These are phyloP conservation scores for Cyclophora punctaria DNA, from an alignment of 2,888 invertebrate species.

Conservation along the genomic window DNA sequence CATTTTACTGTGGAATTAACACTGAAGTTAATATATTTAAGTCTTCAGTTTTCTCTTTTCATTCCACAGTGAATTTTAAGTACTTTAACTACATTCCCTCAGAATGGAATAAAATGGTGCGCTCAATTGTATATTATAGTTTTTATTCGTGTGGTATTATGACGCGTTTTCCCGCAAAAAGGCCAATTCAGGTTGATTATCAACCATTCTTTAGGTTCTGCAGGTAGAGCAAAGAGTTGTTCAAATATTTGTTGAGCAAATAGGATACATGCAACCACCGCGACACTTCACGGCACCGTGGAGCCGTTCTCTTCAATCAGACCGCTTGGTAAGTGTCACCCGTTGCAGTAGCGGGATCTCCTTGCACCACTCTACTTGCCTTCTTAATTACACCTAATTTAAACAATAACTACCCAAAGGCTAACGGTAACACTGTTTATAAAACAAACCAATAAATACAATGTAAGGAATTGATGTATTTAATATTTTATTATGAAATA, in stretches of 20 bases:
- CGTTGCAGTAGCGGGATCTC: slow-evolving; percentile 32
- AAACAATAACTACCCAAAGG: slow-evolving; percentile 25
- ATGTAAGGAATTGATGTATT: no score
- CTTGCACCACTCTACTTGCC: slow-evolving; percentile 66
- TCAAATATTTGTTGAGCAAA: background rate
- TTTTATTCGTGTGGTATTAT: no score
- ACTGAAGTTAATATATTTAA: no score
- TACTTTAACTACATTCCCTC: no score
- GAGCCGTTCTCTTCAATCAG: slow-evolving; percentile 34
- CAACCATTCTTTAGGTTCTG: slow-evolving; percentile 5
- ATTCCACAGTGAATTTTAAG: no score
- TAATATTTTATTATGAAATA: no score
- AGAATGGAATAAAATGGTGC: no score
- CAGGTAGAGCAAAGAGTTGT: slow-evolving; percentile 13
- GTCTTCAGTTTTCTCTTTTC: no score
- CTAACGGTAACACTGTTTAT: slow-evolving; percentile 11
- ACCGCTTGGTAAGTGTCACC: slow-evolving; percentile 62
- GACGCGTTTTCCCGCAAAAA: no score
- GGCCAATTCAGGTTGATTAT: no score
- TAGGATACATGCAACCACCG: slow-evolving; percentile 14
- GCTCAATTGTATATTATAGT: no score
- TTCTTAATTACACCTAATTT: slow-evolving; percentile 53
- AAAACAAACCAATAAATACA: background rate
- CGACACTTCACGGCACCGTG: slow-evolving; percentile 37
- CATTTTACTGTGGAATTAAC: no score